Percentiles rank a stretch among this genome's conserved stretches.
These are phyloP conservation scores for Microtus oregoni DNA, from an alignment of 2,113 vertebrate genomes.

Conservation along the genomic window DNA sequence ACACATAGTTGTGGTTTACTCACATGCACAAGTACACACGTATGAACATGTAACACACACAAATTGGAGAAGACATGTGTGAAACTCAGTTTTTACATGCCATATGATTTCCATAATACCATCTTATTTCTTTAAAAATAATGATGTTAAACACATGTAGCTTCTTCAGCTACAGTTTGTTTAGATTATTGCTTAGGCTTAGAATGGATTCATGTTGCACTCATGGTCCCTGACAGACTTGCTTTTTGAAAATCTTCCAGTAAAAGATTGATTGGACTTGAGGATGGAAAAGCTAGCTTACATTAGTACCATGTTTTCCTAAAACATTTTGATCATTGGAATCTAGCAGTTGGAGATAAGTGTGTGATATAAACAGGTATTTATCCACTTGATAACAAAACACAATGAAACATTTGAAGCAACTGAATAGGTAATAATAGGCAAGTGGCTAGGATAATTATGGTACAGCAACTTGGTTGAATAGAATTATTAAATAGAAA, in stretches of 20 bases:
- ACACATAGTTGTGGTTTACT: neutral
- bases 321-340: neutral
- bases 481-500: neutral
- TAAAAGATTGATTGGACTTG: neutral
- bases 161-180: neutral
- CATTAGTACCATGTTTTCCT: neutral
- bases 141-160: neutral
- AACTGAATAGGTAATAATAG: neutral
- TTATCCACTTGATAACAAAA: neutral
- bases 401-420: constrained; percentile 3
- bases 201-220: neutral
- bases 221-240: neutral
- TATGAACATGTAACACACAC: neutral
- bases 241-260: neutral
- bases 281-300: neutral
- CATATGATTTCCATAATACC: neutral
- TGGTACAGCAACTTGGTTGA: neutral
- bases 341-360: neutral
- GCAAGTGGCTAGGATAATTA: neutral
- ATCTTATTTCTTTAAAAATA: neutral
- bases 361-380: neutral
- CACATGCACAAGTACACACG: neutral
- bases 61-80: neutral
- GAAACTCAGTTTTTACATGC: neutral
- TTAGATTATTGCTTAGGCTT: neutral